Evolutionary conservation across 1,140 invertebrate species (phyloP).

Genomic region (Trichonephila clavipes): DNA sequence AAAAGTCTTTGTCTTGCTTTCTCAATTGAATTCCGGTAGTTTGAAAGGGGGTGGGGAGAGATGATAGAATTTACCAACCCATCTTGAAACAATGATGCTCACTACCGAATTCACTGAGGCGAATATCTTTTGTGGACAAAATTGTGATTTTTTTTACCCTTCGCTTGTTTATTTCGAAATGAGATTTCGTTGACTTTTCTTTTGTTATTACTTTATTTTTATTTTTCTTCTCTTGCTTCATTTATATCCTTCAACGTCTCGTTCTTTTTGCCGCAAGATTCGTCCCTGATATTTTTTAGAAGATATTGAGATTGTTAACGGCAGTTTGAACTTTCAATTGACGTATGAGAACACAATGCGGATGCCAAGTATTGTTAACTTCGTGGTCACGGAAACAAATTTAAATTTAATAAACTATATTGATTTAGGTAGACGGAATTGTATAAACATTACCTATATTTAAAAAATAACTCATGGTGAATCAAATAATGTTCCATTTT

Average conservation of each 20-base stretch:
- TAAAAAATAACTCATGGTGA: too few species aligned
- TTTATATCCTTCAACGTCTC: slow-evolving; percentile 3
- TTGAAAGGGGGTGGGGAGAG: not conserved
- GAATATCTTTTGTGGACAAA: slow-evolving; percentile 64
- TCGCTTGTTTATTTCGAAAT: slow-evolving; percentile 56
- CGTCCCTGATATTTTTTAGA: slow-evolving; percentile 23
- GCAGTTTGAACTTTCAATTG: not conserved
- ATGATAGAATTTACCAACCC: slow-evolving; percentile 56
- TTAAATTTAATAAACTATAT: too few species aligned
- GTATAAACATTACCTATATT: too few species aligned
- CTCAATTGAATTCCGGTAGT: slow-evolving; percentile 42
- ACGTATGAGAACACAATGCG: not conserved
- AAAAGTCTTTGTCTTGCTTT: slow-evolving; percentile 28
- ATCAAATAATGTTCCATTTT: too few species aligned
- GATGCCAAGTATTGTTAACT: not conserved
- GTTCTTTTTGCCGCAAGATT: slow-evolving; percentile 34
- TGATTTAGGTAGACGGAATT: too few species aligned
- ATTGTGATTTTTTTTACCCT: slow-evolving; percentile 4
- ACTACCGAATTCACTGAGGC: slow-evolving; percentile 2
- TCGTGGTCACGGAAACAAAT: too few species aligned
- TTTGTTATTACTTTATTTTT: not conserved
- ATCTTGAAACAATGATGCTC: slow-evolving; percentile 68
- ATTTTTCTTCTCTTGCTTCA: not conserved
- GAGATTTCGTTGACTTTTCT: slow-evolving; percentile 58
- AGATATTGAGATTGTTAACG: slow-evolving; percentile 24